phyloP scores from a whole-genome alignment of 1,140 invertebrate genomes.

The Drosophila persimilis region DNA sequence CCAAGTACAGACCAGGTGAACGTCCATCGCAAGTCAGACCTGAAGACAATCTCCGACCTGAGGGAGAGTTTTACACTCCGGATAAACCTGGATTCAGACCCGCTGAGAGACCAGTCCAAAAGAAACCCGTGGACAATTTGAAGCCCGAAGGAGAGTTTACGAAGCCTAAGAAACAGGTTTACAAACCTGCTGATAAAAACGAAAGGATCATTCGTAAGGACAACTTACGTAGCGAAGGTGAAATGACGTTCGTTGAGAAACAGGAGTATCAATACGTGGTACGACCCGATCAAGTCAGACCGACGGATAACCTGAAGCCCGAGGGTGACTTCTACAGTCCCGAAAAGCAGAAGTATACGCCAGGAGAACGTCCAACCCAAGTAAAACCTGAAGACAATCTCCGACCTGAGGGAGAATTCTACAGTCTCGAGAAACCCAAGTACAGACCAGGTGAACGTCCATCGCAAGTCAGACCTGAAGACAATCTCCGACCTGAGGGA shows the following conservation, averaged over 20 bases:
- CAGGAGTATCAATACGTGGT: conserved; percentile 83
- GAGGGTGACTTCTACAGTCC: conserved; percentile 85
- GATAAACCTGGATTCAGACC: conserved; percentile 83
- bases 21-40: no score
- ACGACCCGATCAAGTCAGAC: conserved; percentile 84
- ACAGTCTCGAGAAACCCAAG: no score
- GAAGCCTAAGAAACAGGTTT: conserved; percentile 83
- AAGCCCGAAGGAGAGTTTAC: conserved; percentile 85
- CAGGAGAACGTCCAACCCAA: conserved; percentile 83
- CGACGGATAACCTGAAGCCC: conserved; percentile 85
- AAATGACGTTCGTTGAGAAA: conserved; percentile 84
- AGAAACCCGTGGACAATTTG: conserved; percentile 86
- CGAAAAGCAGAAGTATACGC: conserved; percentile 82
- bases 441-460: no score
- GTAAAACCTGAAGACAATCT: no score
- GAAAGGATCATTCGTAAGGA: conserved; percentile 85
- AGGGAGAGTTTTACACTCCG: conserved; percentile 86
- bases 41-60: conserved; percentile 83
- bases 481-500: conserved; percentile 84
- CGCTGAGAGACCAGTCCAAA: conserved; percentile 84
- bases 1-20: no score
- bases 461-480: conserved; percentile 82
- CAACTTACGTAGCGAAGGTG: conserved; percentile 84
- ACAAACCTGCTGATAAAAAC: conserved; percentile 84
- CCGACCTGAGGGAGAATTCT: no score